Evolutionary conservation across 2,113 vertebrate species (phyloP), one percentile per base, ranked within the genome.

Genomic region (Gasterosteus nipponicus): DNA sequence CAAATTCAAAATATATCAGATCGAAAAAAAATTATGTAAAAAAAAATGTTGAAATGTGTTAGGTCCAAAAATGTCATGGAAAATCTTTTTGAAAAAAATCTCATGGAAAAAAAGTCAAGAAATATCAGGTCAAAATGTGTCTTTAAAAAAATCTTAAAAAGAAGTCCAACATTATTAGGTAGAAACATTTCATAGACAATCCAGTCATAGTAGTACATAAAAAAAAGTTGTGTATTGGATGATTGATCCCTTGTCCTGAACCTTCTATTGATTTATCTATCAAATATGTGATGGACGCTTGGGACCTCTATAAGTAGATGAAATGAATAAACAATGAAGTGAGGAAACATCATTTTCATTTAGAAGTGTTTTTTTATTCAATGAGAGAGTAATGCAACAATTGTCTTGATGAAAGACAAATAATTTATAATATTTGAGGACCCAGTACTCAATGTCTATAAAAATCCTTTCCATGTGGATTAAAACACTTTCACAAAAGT

Each of bases 371-470:
- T 51, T 1, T 84, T 87, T 69, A 78, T 79, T 86, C 2, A 64
- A 47, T 0, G 67, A 57, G n/a, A 26, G 29, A 78, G 47, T 54
- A 56, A 22, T 60, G 33, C 39, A 73, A 58, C 46, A 58, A 18
- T 11, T 49, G 69, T 83, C 84, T 82, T 72, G 44, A 75, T 46
- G 69, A 47, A 75, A 18, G 15, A 9, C 61, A 69, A 56, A 67
- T 22, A 0, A 8, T 18, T 38, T 42, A 61, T 53, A 73, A 35
- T 19, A 69, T 57, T 18, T 39, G 29, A 81, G 61, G 35, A 63
- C 29, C 38, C 38, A 59, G 31, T 53, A 0, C 57, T 69, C 46
- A 59, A 15, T 67, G 26, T 51, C 8, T 1, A 14, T 14, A 38
- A 26, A 26, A 26, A 26, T 26, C 12, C 10, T 35, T 46, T 54